Percentiles rank a stretch among this genome's conserved stretches.
These are phyloP conservation scores for Limosa lapponica DNA, from an alignment of 2,797 vertebrate genomes.

Conservation along the genomic window DNA sequence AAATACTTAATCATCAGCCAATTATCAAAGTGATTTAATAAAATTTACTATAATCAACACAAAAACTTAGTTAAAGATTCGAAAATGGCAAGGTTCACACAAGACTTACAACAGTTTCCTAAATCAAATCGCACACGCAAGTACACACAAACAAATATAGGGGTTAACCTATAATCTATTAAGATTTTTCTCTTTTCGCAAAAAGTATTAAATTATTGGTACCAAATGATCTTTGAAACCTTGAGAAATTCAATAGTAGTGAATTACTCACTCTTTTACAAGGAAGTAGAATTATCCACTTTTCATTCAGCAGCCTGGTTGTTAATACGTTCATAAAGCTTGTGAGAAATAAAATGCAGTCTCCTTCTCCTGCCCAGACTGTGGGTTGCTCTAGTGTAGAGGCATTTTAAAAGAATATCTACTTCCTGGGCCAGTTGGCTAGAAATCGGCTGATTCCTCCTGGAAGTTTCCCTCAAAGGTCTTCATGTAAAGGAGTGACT, in stretches of 20 bases:
- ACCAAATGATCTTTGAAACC: not conserved
- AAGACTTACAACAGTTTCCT: not conserved
- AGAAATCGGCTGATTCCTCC: fast-evolving
- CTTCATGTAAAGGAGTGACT: not conserved
- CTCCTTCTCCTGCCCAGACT: not conserved
- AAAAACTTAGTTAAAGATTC: not conserved
- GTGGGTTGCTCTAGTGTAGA: not conserved
- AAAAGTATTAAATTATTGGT: not conserved
- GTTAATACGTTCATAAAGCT: not conserved
- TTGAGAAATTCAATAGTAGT: not conserved
- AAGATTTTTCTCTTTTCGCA: not conserved
- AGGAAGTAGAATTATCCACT: not conserved
- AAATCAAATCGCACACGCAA: not conserved
- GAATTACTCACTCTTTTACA: not conserved
- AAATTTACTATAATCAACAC: not conserved
- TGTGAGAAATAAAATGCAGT: not conserved
- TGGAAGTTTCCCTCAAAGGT: fast-evolving
- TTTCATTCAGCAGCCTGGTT: not conserved
- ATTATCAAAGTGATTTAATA: not conserved
- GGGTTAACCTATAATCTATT: not conserved
- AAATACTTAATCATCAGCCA: not conserved
- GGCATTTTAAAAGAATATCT: not conserved
- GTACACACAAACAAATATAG: not conserved
- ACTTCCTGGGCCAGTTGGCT: not conserved
- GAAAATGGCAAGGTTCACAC: not conserved